Evolutionary conservation across 2,888 invertebrate species (phyloP), one percentile per base, ranked within the genome.

Genomic region (Polia nebulosa): DNA sequence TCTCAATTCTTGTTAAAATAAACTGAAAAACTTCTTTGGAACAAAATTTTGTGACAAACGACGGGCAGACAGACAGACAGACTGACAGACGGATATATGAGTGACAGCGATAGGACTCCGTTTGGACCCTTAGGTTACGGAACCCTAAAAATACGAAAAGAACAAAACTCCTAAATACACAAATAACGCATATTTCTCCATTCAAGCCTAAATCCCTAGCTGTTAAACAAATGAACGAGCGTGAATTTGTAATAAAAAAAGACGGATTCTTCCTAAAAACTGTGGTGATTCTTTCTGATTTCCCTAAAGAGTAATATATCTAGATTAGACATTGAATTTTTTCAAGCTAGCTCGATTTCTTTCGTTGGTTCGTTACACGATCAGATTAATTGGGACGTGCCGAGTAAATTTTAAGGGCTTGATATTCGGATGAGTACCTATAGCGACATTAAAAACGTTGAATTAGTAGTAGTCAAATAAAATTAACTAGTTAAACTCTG

Each of bases 221-320:
- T 7, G 45, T 70, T 25, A 75, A 65, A 59, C 45, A 59, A 74
- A 69, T 47, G 64, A 65, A 72, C 5, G 55, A 58, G 63, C 55
- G 34, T 11, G 11, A 74, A 70, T 65, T 69, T 36, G 47, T 29
- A 17, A 51, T 45, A 76, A 60, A 63, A 39, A 67, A 59, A 65
- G 56, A 36, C 13, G 51, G 69, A 60, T 72, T 77, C 34, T 27
- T 15, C n/a, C 7, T 20, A 29, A 70, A 68, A 63, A 20, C 32
- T 27, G 49, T n/a, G 60, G 58, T 53, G 55, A 76, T 72, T 60
- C 58, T 63, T 55, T 59, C 64, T 76, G 66, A 80, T 80, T 80
- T 81, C 80, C 81, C 80, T 29, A 53, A 41, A 70, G 81, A 57
- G 27, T 70, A 57, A 72, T 81, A 57, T 15, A 55, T 76, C 59